phyloP scores from a whole-genome alignment of 1,140 invertebrate genomes.

The Ceratoteleas bidentatus region DNA sequence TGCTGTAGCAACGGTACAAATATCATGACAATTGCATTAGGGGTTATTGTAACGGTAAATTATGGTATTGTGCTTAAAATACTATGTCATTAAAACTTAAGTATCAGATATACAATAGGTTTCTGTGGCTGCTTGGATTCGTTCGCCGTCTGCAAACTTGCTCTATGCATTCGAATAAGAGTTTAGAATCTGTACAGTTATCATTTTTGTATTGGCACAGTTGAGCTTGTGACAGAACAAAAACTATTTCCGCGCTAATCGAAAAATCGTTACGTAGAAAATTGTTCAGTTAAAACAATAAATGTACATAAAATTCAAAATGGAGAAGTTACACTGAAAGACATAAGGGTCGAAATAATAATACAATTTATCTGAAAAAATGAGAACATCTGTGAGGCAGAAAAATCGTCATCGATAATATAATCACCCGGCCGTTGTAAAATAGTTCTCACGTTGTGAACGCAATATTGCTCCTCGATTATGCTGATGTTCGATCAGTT shows the following conservation, averaged over 20 bases:
- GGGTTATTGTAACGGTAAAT: constrained; percentile 50
- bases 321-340: too few relatives aligned
- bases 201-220: constrained; percentile 1
- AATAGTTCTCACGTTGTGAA: not conserved
- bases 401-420: too few relatives aligned
- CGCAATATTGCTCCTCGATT: constrained; percentile 34
- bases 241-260: not conserved
- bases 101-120: constrained; percentile 55
- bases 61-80: constrained; percentile 58
- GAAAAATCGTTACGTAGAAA: too few relatives aligned
- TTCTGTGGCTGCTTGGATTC: constrained; percentile 27
- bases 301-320: too few relatives aligned
- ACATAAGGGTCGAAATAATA: too few relatives aligned
- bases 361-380: too few relatives aligned
- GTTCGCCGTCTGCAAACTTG: constrained; percentile 29
- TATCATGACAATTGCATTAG: constrained; percentile 52
- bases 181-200: constrained; percentile 17
- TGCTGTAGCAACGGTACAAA: constrained; percentile 33
- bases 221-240: not conserved
- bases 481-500: constrained; percentile 32
- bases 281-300: too few relatives aligned
- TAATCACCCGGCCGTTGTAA: too few relatives aligned
- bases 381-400: too few relatives aligned
- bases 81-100: constrained; percentile 58
- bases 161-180: constrained; percentile 30